Base-by-base conservation (phyloP, 2,113 vertebrate species). In the Clarias magur region DNA sequence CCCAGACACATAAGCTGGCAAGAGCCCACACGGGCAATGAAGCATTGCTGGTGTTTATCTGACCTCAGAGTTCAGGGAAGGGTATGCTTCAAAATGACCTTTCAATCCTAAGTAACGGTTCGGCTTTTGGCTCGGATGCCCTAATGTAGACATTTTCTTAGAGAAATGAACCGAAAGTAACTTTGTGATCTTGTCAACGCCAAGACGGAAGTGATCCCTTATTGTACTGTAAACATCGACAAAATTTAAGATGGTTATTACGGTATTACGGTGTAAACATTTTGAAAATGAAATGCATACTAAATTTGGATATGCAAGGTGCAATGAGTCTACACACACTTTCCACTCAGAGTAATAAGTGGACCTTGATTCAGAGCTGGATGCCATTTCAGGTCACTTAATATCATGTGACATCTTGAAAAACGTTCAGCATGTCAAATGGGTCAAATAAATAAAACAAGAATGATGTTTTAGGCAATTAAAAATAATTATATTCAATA, bases 1-100 rank as follows among this genome's bases (percentile, higher is more conserved):
- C 83, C 57, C 73, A 91, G 94, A 95, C 94, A 95, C 93, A 91
- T 89, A 91, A 95, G 92, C 93, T 93, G 93, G 92, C 92, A 91
- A 85, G 25, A 82, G 68, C 79, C 89, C 92, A 91, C 93, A 90
- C 85, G 91, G 63, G 89, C 93, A 92, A 91, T 86, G 73, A 92
- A 90, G 91, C 86, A 91, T 93, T 92, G 91, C 89, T 92, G 85
- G 89, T 86, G 83, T 79, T 87, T 87, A 87, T n/a, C 72, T 56
- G 67, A 86, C 82, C 68, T 65, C 84, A 48, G 82, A 83, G 92
- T 87, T 88, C 91, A 91, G 91, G 92, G 89, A 90, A 91, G 91
- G 91, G 91, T 92, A 54, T 3, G 68, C 68, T 81, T 75, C n/a
- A 63, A 54, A 86, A n/a, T n/a, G 75, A 68, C 60, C 75, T 38